Percentiles rank a stretch among this genome's conserved stretches.
Conservation (phyloP, 2,113 vertebrate genomes). For the Fulmarus glacialis region DNA sequence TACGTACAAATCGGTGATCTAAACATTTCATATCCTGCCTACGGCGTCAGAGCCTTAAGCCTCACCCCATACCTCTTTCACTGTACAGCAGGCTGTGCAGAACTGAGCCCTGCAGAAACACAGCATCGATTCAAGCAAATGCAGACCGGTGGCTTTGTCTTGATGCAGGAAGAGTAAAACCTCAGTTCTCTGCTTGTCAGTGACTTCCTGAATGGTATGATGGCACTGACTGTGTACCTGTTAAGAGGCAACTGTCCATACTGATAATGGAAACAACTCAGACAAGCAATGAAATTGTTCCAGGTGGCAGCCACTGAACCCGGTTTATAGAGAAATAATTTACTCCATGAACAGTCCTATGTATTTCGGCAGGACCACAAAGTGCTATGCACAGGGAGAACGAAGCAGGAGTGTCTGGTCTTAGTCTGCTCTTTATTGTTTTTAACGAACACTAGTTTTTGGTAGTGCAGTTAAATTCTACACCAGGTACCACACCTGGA, state of each 20-base stretch:
- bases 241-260: neutral
- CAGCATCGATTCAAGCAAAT: neutral
- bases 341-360: neutral
- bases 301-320: neutral
- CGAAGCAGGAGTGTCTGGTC: neutral
- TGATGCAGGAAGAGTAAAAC: neutral
- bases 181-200: neutral
- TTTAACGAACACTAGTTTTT: neutral
- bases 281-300: neutral
- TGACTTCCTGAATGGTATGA: neutral
- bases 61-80: neutral
- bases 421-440: neutral
- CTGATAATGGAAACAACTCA: neutral
- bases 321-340: neutral
- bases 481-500: neutral
- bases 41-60: accelerated
- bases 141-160: neutral
- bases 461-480: neutral
- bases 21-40: neutral
- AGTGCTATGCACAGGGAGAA: neutral
- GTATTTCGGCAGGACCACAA: neutral
- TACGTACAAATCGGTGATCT: neutral
- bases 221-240: neutral
- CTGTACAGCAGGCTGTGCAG: neutral
- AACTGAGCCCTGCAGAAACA: neutral